phyloP scores from a whole-genome alignment of 2,113 vertebrate species.

The Corvus moneduloides region DNA sequence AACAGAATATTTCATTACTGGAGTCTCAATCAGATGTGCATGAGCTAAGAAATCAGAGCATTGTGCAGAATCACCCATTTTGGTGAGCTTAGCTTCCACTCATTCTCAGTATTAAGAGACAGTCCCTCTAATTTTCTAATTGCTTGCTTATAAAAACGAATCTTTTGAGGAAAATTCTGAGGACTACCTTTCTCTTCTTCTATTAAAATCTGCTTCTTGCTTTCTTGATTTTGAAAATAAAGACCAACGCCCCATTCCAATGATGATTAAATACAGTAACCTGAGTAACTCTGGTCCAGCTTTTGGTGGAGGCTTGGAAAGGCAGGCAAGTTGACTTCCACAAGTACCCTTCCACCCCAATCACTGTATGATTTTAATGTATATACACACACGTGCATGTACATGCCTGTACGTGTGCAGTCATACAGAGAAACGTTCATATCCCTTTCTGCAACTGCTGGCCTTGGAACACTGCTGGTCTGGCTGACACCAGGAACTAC shows the following conservation, averaged over 20 bases:
- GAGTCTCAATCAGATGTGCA: neutral
- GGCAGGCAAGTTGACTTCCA: neutral
- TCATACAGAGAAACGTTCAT: neutral
- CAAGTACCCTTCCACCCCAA: neutral
- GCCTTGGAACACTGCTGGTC: neutral
- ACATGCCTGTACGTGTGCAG: neutral
- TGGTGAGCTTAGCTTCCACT: neutral
- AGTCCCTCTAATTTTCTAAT: neutral
- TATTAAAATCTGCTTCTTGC: neutral
- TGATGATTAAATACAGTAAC: neutral
- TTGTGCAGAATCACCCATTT: neutral
- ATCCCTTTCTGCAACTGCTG: neutral
- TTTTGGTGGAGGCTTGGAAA: neutral
- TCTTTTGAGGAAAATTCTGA: neutral
- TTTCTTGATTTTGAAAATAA: neutral
- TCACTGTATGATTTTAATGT: neutral
- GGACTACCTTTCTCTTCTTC: neutral
- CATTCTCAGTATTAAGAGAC: neutral
- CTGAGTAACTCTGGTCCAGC: neutral
- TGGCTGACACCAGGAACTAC: neutral
- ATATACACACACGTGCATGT: rapidly evolving
- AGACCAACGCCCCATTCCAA: neutral
- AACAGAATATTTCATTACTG: neutral
- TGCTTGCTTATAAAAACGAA: neutral
- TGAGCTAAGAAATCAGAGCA: neutral